Evolutionary conservation across 2,888 invertebrate genomes (phyloP).

Genomic region (Trypoxylon attenuatum): DNA sequence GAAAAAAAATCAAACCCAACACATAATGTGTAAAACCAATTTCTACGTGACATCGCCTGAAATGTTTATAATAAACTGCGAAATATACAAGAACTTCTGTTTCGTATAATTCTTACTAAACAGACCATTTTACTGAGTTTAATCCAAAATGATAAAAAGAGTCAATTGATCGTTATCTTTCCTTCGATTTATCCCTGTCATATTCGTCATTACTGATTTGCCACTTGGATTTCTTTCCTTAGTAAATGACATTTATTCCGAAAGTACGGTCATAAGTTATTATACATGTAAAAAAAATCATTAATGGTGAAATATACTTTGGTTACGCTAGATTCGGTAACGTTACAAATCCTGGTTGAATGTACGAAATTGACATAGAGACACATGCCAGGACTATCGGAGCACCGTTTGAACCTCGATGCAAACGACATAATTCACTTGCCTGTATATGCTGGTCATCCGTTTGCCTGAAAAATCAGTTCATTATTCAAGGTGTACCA

Average conservation of each 20-base stretch:
- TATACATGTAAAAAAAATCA: constrained; percentile 8
- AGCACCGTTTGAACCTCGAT: constrained; percentile 64
- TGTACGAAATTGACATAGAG: constrained; percentile 65
- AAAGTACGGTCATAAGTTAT: background rate
- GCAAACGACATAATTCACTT: constrained; percentile 64
- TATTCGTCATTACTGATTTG: too few relatives aligned
- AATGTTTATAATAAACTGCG: constrained; percentile 51
- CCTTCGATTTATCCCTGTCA: too few relatives aligned
- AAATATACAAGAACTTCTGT: constrained; percentile 33
- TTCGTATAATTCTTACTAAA: too few relatives aligned
- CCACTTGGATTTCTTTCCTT: too few relatives aligned
- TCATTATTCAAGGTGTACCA: background rate
- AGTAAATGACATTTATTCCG: background rate
- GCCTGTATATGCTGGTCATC: constrained; percentile 60
- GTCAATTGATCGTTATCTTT: too few relatives aligned
- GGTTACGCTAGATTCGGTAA: constrained; percentile 62
- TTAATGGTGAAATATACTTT: constrained; percentile 17
- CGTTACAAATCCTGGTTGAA: constrained; percentile 65
- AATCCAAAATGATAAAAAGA: too few relatives aligned
- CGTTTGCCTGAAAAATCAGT: constrained; percentile 58
- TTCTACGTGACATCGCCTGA: constrained; percentile 35
- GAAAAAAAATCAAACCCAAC: constrained; percentile 1
- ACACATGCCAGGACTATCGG: constrained; percentile 67
- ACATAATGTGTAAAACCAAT: constrained; percentile 17
- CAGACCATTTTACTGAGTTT: too few relatives aligned